These are phyloP conservation scores for Haliaeetus leucogaster DNA, from an alignment of 2,113 vertebrate genomes.

Conservation along the genomic window DNA sequence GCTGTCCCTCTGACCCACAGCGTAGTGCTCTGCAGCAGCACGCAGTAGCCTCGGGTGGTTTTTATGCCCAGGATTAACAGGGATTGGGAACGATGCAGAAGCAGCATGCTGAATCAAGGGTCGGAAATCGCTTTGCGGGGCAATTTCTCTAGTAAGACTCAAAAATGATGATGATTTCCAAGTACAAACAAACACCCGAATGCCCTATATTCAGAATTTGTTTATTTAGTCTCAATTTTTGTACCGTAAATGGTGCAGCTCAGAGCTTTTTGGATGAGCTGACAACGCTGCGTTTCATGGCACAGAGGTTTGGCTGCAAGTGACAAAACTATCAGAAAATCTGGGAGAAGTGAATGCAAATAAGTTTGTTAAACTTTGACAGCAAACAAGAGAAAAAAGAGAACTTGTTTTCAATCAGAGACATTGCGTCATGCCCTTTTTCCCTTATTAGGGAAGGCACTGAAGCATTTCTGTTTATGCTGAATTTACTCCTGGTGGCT, in stretches of 20 bases:
- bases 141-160: neutral
- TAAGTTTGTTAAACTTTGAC: neutral
- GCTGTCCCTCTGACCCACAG: neutral
- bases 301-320: neutral
- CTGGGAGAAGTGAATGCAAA: neutral
- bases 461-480: neutral
- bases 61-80: slow-evolving; percentile 26
- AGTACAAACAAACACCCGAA: neutral
- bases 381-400: neutral
- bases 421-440: neutral
- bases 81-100: slow-evolving; percentile 21
- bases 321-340: neutral
- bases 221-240: neutral
- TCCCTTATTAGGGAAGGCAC: neutral
- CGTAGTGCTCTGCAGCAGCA: neutral
- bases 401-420: neutral
- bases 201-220: neutral
- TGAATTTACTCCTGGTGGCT: neutral
- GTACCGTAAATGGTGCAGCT: neutral
- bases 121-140: neutral
- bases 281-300: neutral
- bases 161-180: neutral
- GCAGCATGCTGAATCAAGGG: slow-evolving; percentile 43
- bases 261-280: neutral
- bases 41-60: neutral